A percentile compares a stretch with the other conserved stretches of the same genome.
phyloP scores from a whole-genome alignment of 2,797 vertebrate species.

The Pempheris klunzingeri region DNA sequence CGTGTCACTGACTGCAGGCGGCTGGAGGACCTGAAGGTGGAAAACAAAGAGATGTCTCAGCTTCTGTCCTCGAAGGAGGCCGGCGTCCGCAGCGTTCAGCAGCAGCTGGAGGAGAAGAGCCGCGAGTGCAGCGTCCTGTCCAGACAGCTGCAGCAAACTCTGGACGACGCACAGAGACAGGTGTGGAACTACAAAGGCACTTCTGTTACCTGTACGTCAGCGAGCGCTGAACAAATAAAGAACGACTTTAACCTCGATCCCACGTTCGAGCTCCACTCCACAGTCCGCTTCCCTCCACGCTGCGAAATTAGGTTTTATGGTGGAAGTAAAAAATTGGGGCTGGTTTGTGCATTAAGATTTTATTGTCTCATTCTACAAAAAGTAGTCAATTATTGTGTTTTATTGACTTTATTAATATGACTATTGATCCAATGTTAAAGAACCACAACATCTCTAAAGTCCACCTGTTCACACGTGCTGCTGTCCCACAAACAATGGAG shows the following conservation, averaged over 20 bases:
- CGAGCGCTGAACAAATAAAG: too few species aligned
- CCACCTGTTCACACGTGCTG: too few species aligned
- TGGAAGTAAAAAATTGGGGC: not conserved
- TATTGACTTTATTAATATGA: not conserved
- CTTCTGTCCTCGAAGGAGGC: constrained; percentile 88
- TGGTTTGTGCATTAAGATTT: not conserved
- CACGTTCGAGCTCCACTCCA: too few species aligned
- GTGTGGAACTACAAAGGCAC: constrained; percentile 73
- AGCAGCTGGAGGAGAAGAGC: constrained; percentile 90
- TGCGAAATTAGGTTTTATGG: too few species aligned
- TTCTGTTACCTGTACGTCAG: too few species aligned
- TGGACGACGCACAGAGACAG: constrained; percentile 90
- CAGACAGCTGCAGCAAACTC: constrained; percentile 88
- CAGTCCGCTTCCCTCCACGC: too few species aligned
- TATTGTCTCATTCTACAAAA: not conserved
- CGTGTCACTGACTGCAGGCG: too few species aligned
- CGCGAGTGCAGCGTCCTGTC: constrained; percentile 86
- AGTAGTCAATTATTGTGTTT: not conserved
- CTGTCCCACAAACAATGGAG: too few species aligned
- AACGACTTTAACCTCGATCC: too few species aligned
- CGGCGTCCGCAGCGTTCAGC: constrained; percentile 84
- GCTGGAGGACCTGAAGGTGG: constrained; percentile 85
- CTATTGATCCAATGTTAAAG: not conserved
- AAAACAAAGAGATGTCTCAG: constrained; percentile 89
- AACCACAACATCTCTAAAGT: too few species aligned